These are phyloP conservation scores for Syrista parreyssii DNA, from an alignment of 2,888 invertebrate genomes.

Conservation along the genomic window DNA sequence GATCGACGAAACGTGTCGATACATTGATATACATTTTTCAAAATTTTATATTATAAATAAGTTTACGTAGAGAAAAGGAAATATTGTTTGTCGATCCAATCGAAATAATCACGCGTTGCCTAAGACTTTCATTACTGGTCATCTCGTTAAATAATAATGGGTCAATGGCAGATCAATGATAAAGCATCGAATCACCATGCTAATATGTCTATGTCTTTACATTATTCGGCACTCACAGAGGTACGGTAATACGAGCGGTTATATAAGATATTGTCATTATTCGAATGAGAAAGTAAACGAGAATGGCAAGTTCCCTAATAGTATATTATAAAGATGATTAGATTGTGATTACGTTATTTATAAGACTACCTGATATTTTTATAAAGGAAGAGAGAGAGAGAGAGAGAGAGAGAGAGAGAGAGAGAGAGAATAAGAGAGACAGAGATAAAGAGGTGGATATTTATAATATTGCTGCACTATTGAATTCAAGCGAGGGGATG, in stretches of 20 bases:
- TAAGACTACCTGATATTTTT: conserved; percentile 3
- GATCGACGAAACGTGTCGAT: no score
- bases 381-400: background rate
- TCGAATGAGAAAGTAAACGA: background rate
- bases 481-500: conserved; percentile 32
- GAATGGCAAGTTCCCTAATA: background rate
- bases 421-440: conserved; percentile 25
- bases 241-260: background rate
- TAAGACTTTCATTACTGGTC: no score
- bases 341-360: background rate
- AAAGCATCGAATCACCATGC: no score
- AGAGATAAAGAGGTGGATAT: conserved; percentile 29
- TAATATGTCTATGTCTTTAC: no score
- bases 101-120: no score
- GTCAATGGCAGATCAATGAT: no score
- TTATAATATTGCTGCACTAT: conserved; percentile 35
- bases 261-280: background rate
- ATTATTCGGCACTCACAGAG: no score
- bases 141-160: no score
- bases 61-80: no score
- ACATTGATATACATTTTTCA: no score
- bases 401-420: conserved; percentile 24
- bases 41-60: no score
- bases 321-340: background rate
- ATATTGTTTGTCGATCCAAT: no score